phyloP scores from a whole-genome alignment of 2,888 invertebrate genomes.

The Idaea aversata region DNA sequence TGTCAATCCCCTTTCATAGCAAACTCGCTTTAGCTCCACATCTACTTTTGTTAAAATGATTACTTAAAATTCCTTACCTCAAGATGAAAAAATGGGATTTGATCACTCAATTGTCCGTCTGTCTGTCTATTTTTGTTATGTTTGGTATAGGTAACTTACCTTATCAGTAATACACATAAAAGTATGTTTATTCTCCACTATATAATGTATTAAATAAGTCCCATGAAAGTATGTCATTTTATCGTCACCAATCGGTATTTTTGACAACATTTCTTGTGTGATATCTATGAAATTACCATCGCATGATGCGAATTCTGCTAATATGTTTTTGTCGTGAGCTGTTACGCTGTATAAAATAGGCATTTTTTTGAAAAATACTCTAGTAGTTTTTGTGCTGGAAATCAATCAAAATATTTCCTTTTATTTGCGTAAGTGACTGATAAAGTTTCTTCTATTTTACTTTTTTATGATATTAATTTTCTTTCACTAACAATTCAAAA shows the following conservation, averaged over 20 bases:
- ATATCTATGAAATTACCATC: constrained; percentile 97
- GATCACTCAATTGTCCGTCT: too few species aligned
- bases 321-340: constrained; percentile 86
- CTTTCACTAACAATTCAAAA: not conserved
- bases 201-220: constrained; percentile 87
- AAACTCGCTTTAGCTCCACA: too few species aligned
- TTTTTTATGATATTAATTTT: not conserved
- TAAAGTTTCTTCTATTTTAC: not conserved
- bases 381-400: not conserved
- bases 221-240: constrained; percentile 92
- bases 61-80: too few species aligned
- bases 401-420: not conserved
- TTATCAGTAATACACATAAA: constrained; percentile 97
- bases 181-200: constrained; percentile 88
- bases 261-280: constrained; percentile 90
- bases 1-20: too few species aligned
- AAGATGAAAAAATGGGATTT: too few species aligned
- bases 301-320: constrained; percentile 93
- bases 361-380: constrained; percentile 79
- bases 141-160: constrained; percentile 80
- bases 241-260: constrained; percentile 87
- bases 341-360: constrained; percentile 94
- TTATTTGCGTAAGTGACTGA: not conserved
- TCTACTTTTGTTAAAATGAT: too few species aligned
- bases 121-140: too few species aligned